Percentiles rank a stretch among this genome's conserved stretches.
Conservation (phyloP, 2,888 invertebrate genomes). For the Sycophila texana region DNA sequence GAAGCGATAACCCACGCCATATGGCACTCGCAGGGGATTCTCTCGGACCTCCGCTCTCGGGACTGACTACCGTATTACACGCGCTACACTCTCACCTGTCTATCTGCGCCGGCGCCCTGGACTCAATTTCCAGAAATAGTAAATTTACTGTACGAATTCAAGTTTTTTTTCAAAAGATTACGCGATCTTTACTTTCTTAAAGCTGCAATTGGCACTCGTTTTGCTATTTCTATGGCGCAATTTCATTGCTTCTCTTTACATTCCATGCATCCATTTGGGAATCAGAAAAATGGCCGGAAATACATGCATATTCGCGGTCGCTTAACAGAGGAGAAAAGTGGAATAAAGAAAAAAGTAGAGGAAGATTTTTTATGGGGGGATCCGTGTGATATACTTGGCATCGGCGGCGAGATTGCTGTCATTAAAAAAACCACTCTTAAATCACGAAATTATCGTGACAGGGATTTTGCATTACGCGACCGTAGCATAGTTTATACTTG, state of each 20-base stretch:
- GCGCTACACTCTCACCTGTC: constrained; percentile 44
- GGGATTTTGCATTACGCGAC: constrained; percentile 61
- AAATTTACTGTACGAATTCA: too few relatives aligned
- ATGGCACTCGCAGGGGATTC: constrained; percentile 64
- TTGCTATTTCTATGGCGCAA: too few relatives aligned
- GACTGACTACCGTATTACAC: constrained; percentile 37
- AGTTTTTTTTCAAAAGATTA: too few relatives aligned
- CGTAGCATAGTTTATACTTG: constrained; percentile 11
- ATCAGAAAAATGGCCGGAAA: too few relatives aligned
- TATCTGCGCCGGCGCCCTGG: background rate
- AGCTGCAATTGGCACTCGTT: too few relatives aligned
- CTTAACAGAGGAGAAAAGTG: too few relatives aligned
- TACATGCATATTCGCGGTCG: too few relatives aligned
- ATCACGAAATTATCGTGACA: constrained; percentile 66
- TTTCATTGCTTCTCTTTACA: too few relatives aligned
- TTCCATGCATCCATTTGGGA: too few relatives aligned
- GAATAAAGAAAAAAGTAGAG: background rate
- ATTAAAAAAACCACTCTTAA: constrained; percentile 59
- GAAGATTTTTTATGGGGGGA: constrained; percentile 32
- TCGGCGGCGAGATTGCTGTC: constrained; percentile 58
- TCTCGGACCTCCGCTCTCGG: constrained; percentile 1
- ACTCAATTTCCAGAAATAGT: too few relatives aligned
- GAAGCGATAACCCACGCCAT: constrained; percentile 63
- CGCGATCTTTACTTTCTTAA: too few relatives aligned
- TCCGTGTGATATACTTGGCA: constrained; percentile 19